Evolutionary conservation across 2,113 vertebrate genomes (phyloP).

Genomic region (Galemys pyrenaicus): DNA sequence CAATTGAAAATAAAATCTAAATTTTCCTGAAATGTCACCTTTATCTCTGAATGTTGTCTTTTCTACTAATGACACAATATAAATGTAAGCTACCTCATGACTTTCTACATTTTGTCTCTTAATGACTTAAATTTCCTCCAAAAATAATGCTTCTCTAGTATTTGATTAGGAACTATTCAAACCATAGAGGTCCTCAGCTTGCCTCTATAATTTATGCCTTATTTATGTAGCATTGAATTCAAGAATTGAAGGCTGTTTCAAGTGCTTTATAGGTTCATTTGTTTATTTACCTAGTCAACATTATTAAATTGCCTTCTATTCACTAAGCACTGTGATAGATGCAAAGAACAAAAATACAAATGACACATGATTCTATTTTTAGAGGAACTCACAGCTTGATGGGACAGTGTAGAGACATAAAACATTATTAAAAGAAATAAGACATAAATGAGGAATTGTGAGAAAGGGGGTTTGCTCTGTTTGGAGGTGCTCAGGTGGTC

Average conservation of each 20-base stretch:
- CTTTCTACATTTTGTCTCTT: slow-evolving; percentile 38
- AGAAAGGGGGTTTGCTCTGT: background rate
- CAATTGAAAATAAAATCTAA: slow-evolving; percentile 42
- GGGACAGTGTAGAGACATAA: background rate
- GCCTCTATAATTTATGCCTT: slow-evolving; percentile 1
- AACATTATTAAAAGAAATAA: background rate
- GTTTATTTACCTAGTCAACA: slow-evolving; percentile 13
- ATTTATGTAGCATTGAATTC: background rate
- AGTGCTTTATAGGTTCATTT: slow-evolving; percentile 1
- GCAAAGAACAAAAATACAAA: background rate
- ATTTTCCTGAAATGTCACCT: slow-evolving; percentile 31
- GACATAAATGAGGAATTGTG: background rate
- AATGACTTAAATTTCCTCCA: slow-evolving; percentile 17
- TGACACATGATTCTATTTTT: background rate
- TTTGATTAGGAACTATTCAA: slow-evolving; percentile 16
- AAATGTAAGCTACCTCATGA: background rate
- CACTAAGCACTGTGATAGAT: background rate
- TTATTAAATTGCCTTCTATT: background rate
- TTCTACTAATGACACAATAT: background rate
- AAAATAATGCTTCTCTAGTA: background rate
- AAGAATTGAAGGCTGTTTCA: background rate
- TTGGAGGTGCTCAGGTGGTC: background rate
- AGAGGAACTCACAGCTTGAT: background rate
- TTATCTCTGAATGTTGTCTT: slow-evolving; percentile 39
- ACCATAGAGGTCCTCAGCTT: background rate